Evolutionary conservation across 1,140 invertebrate species (phyloP), one percentile per base, ranked within the genome.

Genomic region (Cataglyphis hispanica): DNA sequence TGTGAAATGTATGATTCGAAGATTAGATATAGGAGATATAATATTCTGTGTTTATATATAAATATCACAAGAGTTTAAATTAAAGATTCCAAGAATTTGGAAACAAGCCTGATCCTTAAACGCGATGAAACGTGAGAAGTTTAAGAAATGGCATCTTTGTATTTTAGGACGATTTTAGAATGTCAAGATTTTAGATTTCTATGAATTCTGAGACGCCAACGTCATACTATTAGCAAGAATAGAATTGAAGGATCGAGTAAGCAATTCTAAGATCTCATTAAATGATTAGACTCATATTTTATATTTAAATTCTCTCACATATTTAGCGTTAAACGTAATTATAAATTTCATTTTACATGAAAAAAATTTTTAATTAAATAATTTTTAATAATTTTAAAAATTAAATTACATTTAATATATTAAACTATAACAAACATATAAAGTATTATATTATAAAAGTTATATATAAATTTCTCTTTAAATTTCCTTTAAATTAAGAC

Each of bases 1-100:
- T 31, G 5, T n/a, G 7, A 74, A 27, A 19, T 58, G 34, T 13
- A 50, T 13, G n/a, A 19, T 25, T 64, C 40, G 10, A 25, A 34
- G 25, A 43, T 75, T 43, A 19, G 70, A 74, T 43, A 43, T 10
- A 58, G n/a, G n/a, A 13, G 53, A 75, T 75, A 75, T 60, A 40
- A 50, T 50, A 40, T 60, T 1, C 53, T 37, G 58, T 25, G 7
- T 58, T 75, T 40, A 25, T 25, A 3, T 40, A 19, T 25, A 3
- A 16, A 50, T 53, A 46, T 37, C 25, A 37, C 13, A 22, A 16
- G 72, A n/a, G 5, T 3, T 56, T 37, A 56, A n/a, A n/a, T n/a
- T n/a, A n/a, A n/a, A n/a, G 13, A 34, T 2, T 19, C 13, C 3
- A 4, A 58, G 50, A 58, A 75, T 75, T 58, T 4, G n/a, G 31